A percentile compares a stretch with the other conserved stretches of the same genome.
These are phyloP conservation scores for Dynastes hyllus DNA, from an alignment of 2,888 invertebrate genomes.

Conservation along the genomic window DNA sequence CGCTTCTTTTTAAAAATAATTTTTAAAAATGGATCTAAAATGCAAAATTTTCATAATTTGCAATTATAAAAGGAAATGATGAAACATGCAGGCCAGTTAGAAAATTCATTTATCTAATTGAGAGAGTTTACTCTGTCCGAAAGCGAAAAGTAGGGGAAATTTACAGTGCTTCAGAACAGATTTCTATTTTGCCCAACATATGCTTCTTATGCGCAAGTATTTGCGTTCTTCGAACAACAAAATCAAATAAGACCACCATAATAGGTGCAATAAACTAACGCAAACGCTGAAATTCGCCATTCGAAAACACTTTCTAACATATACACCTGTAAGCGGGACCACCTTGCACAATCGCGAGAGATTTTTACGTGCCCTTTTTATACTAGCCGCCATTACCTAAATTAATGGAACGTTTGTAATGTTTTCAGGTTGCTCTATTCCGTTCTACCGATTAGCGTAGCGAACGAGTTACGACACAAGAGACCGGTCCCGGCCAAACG, in stretches of 20 bases:
- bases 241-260: neutral
- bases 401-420: constrained; percentile 18
- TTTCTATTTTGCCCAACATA: neutral
- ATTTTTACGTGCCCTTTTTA: constrained; percentile 24
- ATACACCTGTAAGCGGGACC: neutral
- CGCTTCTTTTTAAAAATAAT: no score
- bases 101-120: no score
- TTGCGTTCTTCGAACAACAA: neutral
- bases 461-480: constrained; percentile 94
- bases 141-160: constrained; percentile 16
- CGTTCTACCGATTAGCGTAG: constrained; percentile 93
- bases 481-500: constrained; percentile 92
- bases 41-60: no score
- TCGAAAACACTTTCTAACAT: constrained; percentile 36
- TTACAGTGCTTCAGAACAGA: neutral
- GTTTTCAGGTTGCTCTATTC: constrained; percentile 89
- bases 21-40: no score
- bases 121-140: neutral
- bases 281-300: constrained; percentile 21
- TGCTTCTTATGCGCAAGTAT: neutral
- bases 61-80: no score
- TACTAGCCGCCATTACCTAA: neutral
- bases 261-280: constrained; percentile 28
- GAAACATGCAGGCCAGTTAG: no score
- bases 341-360: constrained; percentile 20